phyloP scores from a whole-genome alignment of 2,797 vertebrate genomes.

The Emydoidea blandingii region DNA sequence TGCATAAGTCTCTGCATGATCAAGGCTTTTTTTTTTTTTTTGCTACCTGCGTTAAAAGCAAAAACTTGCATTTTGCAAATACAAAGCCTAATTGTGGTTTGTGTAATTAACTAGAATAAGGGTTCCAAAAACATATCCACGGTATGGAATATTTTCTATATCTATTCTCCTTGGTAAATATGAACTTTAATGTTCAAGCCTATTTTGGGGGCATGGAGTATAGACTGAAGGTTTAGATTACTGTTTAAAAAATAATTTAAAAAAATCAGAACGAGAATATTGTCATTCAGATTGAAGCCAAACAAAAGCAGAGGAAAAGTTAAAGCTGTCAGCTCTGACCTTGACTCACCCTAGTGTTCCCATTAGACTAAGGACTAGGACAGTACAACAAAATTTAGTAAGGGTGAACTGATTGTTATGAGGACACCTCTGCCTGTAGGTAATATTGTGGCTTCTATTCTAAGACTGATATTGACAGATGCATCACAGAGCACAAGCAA shows the following conservation, averaged over 20 bases:
- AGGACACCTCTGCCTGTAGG: not conserved
- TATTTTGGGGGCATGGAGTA: not conserved
- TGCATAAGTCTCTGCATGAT: rapidly evolving
- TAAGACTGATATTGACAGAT: rapidly evolving
- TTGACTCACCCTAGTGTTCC: not conserved
- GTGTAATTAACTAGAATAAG: not conserved
- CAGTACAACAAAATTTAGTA: not conserved
- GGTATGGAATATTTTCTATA: not conserved
- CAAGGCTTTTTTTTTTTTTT: not conserved
- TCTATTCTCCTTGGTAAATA: not conserved
- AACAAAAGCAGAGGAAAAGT: not conserved
- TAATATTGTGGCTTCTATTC: not conserved
- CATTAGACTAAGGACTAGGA: not conserved
- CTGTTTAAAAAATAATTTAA: not conserved
- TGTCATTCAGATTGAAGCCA: not conserved
- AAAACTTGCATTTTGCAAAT: not conserved
- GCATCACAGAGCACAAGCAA: not conserved
- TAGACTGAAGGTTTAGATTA: not conserved
- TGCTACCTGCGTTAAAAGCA: not conserved
- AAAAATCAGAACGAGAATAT: not conserved
- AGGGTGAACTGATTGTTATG: not conserved
- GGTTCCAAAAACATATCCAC: rapidly evolving
- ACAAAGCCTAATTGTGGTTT: not conserved
- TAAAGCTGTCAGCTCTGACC: not conserved
- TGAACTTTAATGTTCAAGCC: not conserved